Evolutionary conservation across 2,797 vertebrate genomes (phyloP).

Genomic region (Aldrovandia affinis): DNA sequence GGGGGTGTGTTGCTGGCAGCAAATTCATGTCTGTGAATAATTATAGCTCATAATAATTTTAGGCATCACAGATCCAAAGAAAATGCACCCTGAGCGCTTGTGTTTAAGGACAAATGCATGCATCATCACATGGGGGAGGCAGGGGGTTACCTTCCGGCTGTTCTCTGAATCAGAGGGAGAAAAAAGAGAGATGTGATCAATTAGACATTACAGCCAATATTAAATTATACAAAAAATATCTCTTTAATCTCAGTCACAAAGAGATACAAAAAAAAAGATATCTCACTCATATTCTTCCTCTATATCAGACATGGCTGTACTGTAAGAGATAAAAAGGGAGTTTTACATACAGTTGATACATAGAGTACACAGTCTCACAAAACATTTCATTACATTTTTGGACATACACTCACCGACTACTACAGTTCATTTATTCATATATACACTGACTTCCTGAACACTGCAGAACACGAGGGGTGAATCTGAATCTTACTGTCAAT

Average conservation of each 20-base stretch:
- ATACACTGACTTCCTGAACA: not conserved
- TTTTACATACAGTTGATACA: not conserved
- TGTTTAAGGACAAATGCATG: not conserved
- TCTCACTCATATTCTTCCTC: conserved; percentile 66
- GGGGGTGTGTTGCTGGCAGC: not conserved
- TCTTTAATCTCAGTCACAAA: not conserved
- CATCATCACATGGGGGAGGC: not conserved
- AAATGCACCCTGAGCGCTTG: not conserved
- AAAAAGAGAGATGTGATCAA: conserved; percentile 17
- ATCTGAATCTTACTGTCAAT: too few species aligned
- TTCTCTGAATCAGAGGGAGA: conserved; percentile 47
- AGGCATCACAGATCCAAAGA: not conserved
- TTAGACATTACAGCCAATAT: not conserved
- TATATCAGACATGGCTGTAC: conserved; percentile 59
- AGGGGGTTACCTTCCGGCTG: conserved; percentile 63
- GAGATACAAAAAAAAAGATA: not conserved
- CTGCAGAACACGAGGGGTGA: too few species aligned
- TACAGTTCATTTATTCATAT: not conserved
- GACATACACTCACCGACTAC: not conserved
- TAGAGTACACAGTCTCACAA: not conserved
- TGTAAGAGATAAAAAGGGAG: conserved; percentile 35
- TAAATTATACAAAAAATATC: not conserved
- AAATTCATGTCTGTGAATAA: not conserved
- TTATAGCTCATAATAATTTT: not conserved
- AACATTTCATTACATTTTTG: not conserved